Conservation (phyloP, 2,113 vertebrate species). For the Phalacrocorax pelagicus region DNA sequence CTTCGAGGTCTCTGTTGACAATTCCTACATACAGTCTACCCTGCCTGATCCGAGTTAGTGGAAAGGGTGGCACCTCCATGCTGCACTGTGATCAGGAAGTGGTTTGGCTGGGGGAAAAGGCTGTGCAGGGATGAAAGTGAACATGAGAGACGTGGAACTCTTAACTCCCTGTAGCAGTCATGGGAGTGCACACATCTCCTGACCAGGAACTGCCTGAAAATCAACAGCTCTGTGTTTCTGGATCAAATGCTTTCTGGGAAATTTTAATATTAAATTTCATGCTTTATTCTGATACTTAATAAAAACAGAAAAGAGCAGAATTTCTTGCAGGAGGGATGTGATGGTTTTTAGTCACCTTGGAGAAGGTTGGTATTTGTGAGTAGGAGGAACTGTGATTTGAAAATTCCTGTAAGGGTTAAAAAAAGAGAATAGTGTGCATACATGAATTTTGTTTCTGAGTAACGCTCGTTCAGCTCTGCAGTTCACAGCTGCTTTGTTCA, state of each 20-base stretch:
- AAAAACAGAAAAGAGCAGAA: background rate
- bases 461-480: background rate
- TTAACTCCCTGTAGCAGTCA: background rate
- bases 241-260: background rate
- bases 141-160: background rate
- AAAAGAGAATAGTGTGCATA: background rate
- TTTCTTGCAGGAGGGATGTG: background rate
- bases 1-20: background rate
- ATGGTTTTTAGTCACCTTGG: background rate
- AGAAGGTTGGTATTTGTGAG: background rate
- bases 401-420: background rate
- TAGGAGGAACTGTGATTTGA: background rate
- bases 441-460: background rate
- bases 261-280: background rate
- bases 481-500: background rate
- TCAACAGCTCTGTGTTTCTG: background rate
- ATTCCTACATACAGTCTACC: background rate
- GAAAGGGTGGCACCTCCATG: background rate
- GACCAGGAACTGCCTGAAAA: background rate
- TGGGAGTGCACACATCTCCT: background rate
- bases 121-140: background rate
- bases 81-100: background rate
- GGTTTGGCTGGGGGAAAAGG: background rate
- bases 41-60: background rate
- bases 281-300: background rate